Percentiles rank a stretch among this genome's conserved stretches.
Evolutionary conservation across 2,797 vertebrate genomes (phyloP).

Genomic region (Tauraco hartlaubi): DNA sequence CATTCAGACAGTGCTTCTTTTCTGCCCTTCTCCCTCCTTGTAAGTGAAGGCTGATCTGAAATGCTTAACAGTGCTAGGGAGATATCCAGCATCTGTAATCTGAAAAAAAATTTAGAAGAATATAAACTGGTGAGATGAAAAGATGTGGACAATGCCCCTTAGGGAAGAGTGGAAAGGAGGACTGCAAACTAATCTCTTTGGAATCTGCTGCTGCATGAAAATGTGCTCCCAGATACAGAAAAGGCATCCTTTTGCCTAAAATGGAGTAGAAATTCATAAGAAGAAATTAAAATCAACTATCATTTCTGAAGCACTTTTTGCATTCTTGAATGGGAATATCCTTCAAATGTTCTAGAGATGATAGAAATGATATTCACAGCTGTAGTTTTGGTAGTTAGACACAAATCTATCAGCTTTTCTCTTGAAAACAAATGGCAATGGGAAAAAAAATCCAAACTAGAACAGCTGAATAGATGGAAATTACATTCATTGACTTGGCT

Average conservation of each 20-base stretch:
- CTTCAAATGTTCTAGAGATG: neutral
- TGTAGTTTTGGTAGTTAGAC: neutral
- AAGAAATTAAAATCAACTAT: neutral
- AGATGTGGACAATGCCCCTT: neutral
- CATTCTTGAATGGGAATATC: neutral
- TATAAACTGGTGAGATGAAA: neutral
- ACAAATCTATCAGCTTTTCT: neutral
- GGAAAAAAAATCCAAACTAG: neutral
- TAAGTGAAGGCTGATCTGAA: neutral
- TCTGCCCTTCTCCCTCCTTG: neutral
- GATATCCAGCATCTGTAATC: neutral
- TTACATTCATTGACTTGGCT: neutral
- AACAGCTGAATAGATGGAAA: neutral
- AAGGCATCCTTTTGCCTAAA: neutral
- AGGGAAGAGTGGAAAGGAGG: neutral
- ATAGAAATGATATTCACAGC: constrained; percentile 1
- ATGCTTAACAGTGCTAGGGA: neutral
- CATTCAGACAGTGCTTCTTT: neutral
- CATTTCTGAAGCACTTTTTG: neutral
- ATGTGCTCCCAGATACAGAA: neutral
- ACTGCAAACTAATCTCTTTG: neutral
- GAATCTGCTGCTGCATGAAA: neutral
- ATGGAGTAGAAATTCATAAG: neutral
- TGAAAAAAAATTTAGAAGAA: neutral
- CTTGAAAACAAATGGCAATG: neutral